Evolutionary conservation across 2,797 vertebrate species (phyloP).

Genomic region (Scarus forsteni): DNA sequence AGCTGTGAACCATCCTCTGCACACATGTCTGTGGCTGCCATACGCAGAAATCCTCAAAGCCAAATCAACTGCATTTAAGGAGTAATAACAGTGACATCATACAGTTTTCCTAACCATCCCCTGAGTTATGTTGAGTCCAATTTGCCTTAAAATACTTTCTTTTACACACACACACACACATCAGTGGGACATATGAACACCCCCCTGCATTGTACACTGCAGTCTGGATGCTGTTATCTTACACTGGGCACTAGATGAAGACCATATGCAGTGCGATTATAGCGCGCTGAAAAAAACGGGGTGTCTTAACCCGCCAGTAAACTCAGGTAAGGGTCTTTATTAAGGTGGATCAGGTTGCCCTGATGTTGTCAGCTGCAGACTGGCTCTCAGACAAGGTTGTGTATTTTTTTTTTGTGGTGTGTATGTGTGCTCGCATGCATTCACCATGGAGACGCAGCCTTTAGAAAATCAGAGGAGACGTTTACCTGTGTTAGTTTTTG

Average conservation of each 20-base stretch:
- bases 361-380: conserved; percentile 67
- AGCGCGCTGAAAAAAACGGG: conserved; percentile 77
- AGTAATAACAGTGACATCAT: conserved; percentile 78
- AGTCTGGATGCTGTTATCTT: conserved; percentile 75
- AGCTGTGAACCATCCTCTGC: conserved; percentile 30
- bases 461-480: conserved; percentile 24
- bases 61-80: conserved; percentile 64
- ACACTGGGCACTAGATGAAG: conserved; percentile 74
- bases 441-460: conserved; percentile 16
- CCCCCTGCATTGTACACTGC: conserved; percentile 58
- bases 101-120: conserved; percentile 65
- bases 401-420: conserved; percentile 16
- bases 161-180: conserved; percentile 5
- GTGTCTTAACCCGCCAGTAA: conserved; percentile 79
- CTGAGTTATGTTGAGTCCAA: conserved; percentile 69
- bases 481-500: conserved; percentile 33
- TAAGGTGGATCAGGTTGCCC: conserved; percentile 74
- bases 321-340: conserved; percentile 78
- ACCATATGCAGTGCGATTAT: conserved; percentile 79
- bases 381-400: conserved; percentile 43
- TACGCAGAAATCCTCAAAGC: conserved; percentile 64
- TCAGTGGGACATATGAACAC: conserved; percentile 19
- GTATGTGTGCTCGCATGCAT: conserved; percentile 16
- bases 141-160: conserved; percentile 71
- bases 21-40: conserved; percentile 50